phyloP scores from a whole-genome alignment of 1,140 invertebrate species.

The Diploscapter pachys region DNA sequence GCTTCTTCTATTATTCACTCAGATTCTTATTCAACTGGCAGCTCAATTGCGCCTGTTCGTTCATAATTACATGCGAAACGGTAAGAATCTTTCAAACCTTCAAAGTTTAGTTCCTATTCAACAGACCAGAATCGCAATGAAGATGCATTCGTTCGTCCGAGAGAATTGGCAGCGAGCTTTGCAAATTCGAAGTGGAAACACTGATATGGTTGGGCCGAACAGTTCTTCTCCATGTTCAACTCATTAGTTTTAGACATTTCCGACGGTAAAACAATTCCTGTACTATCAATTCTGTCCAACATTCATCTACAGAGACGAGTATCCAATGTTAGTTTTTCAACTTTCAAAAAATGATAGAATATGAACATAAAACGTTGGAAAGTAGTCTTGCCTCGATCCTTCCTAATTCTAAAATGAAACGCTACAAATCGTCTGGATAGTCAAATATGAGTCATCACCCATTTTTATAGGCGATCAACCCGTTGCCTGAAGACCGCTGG shows the following conservation, averaged over 20 bases:
- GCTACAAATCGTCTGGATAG: neutral
- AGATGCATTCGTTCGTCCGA: slow-evolving; percentile 54
- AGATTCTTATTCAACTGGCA: slow-evolving; percentile 47
- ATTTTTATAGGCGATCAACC: slow-evolving; percentile 25
- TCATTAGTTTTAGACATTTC: slow-evolving; percentile 28
- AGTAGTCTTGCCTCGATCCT: too few species aligned
- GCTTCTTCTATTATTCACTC: slow-evolving; percentile 51
- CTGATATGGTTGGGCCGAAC: slow-evolving; percentile 7
- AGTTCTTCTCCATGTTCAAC: neutral
- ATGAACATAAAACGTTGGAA: too few species aligned
- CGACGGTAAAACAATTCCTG: slow-evolving; percentile 47
- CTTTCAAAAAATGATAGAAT: neutral
- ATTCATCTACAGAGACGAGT: slow-evolving; percentile 51
- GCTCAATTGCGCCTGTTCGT: slow-evolving; percentile 55
- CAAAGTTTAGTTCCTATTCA: slow-evolving; percentile 11
- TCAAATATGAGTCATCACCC: neutral
- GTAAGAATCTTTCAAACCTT: slow-evolving; percentile 33
- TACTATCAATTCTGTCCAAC: slow-evolving; percentile 57
- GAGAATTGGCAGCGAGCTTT: slow-evolving; percentile 47
- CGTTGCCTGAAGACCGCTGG: slow-evolving; percentile 46
- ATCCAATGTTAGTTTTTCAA: slow-evolving; percentile 36
- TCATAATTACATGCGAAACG: slow-evolving; percentile 59
- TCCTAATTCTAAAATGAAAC: slow-evolving; percentile 15
- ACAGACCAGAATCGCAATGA: slow-evolving; percentile 57
- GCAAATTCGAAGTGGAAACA: slow-evolving; percentile 18